Base-by-base conservation (phyloP, 2,113 vertebrate species). In the Phocoena sinus region DNA sequence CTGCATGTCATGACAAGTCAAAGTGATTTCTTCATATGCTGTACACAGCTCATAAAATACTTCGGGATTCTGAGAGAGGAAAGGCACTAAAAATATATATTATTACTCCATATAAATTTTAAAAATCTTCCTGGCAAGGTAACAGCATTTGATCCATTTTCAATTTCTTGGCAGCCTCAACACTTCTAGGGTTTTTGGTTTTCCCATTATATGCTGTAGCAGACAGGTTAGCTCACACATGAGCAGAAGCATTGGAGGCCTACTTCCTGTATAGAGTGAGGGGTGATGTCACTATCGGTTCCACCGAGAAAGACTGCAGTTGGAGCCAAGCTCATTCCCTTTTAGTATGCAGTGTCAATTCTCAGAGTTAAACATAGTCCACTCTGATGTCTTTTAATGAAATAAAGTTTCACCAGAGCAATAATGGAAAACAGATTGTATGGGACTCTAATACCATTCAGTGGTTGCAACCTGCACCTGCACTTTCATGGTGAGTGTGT, bases 361-460 rank as follows among this genome's bases (percentile, higher is more conserved):
- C 50, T 91, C 56, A 4, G 79, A 77, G 93, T 53, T 93, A 97
- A 96, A 98, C 97, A 97, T 67, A 95, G 74, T 21, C 95, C 79
- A 0, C 1, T 50, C 56, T 86, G 93, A 77, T 97, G 91, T 96
- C 96, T 96, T 95, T 92, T 89, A 94, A 85, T 96, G 77, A 76
- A 91, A 91, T 88, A 65, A 94, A 97, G n/a, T 88, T 96, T 97
- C 89, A 88, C 94, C 87, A 93, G 91, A 93, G 92, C 90, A 97
- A 56, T 95, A 94, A 96, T 77, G 85, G 88, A 91, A 98, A 98
- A 93, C 56, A 95, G 97, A 98, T 50, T 73, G 80, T 1, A 1
- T 1, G 14, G 6, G n/a, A 20, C 84, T 96, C 60, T n/a, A 15
- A 8, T 79, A 77, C 63, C 82, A 50, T 8, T 58, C 87, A 58